Conservation (phyloP, 2,113 vertebrate species). For the Camarhynchus parvulus region DNA sequence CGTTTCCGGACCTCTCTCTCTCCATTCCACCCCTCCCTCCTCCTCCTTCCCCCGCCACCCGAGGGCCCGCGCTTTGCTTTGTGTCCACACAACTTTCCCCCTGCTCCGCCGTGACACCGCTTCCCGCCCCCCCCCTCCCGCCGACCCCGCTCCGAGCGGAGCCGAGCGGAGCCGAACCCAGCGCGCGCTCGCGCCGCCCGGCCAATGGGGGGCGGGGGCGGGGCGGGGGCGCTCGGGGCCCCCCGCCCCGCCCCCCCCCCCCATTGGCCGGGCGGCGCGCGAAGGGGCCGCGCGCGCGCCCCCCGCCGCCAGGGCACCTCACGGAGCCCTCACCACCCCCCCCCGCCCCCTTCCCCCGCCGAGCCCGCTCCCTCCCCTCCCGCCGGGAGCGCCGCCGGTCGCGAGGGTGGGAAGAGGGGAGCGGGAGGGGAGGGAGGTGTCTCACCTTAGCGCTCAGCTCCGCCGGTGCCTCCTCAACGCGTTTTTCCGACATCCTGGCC, state of each 20-base stretch:
- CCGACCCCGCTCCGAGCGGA: not conserved
- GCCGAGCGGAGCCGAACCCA: not conserved
- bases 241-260: no score
- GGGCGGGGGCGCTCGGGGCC: not conserved
- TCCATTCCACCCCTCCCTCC: not conserved
- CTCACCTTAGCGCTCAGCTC: constrained; percentile 62
- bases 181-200: not conserved
- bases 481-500: constrained; percentile 63
- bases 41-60: not conserved
- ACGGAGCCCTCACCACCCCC: no score
- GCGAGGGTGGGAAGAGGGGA: not conserved
- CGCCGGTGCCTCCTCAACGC: constrained; percentile 48
- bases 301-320: no score
- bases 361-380: no score
- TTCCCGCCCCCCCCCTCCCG: not conserved
- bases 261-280: no score
- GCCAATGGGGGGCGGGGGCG: not conserved
- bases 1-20: not conserved
- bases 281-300: no score
- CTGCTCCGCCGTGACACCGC: not conserved
- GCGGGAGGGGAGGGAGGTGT: not conserved
- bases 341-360: no score
- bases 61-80: not conserved
- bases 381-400: no score
- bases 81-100: not conserved